Evolutionary conservation across 2,888 invertebrate genomes (phyloP).

Genomic region (Cacoxenus indagator): DNA sequence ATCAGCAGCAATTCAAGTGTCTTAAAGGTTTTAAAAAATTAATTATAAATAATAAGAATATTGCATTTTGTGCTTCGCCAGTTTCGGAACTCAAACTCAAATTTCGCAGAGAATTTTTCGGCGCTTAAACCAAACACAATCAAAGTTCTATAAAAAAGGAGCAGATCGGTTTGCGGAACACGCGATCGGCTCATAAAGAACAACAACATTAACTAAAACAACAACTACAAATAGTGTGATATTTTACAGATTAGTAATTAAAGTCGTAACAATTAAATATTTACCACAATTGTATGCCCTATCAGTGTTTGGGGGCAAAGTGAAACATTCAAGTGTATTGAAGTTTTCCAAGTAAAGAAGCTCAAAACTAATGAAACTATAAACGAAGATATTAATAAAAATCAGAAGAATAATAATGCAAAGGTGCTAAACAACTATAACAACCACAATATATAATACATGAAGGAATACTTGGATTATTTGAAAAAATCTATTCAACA

Average conservation of each 20-base stretch:
- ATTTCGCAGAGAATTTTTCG: not conserved
- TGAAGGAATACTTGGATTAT: not conserved
- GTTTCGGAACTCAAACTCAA: conserved; percentile 26
- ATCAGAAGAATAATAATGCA: no score
- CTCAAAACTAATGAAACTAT: not conserved
- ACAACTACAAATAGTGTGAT: conserved; percentile 55
- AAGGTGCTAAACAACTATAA: not conserved
- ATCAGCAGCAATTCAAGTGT: conserved; percentile 59
- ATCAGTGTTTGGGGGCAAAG: conserved; percentile 24
- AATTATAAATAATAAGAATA: conserved; percentile 28
- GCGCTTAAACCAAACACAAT: not conserved
- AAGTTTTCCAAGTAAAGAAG: not conserved
- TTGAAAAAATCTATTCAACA: not conserved
- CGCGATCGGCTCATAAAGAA: not conserved
- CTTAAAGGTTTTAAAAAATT: conserved; percentile 46
- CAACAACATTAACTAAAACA: conserved; percentile 29
- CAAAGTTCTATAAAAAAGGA: conserved; percentile 13
- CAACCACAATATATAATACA: no score
- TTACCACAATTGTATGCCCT: conserved; percentile 12
- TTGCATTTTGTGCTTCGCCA: conserved; percentile 48
- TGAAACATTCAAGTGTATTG: not conserved
- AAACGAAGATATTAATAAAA: no score
- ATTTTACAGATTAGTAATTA: conserved; percentile 60
- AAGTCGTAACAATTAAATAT: conserved; percentile 37
- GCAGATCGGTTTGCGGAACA: not conserved